phyloP scores from a whole-genome alignment of 2,888 invertebrate genomes.

The Leptinotarsa rubiginosa region DNA sequence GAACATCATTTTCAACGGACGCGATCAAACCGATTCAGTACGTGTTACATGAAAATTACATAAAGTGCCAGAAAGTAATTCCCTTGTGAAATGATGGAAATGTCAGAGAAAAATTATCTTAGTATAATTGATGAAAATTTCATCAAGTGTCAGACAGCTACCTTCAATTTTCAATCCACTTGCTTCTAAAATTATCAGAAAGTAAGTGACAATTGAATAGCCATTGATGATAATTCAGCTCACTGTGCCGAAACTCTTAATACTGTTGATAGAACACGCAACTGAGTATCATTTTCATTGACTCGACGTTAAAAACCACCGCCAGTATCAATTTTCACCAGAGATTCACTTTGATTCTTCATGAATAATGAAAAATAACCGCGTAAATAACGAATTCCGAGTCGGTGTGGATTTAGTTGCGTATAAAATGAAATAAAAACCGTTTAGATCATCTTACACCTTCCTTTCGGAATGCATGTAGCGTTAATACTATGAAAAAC shows the following conservation, averaged over 20 bases:
- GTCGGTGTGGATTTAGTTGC: conserved; percentile 11
- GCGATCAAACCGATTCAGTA: too few relatives aligned
- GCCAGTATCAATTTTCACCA: conserved; percentile 6
- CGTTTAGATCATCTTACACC: conserved; percentile 34
- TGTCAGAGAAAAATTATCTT: too few relatives aligned
- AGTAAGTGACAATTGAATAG: too few relatives aligned
- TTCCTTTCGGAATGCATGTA: conserved; percentile 25
- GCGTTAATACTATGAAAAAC: conserved; percentile 25
- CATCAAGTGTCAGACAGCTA: too few relatives aligned
- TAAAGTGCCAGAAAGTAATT: too few relatives aligned
- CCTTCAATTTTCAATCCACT: too few relatives aligned
- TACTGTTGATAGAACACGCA: not conserved
- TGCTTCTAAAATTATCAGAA: too few relatives aligned
- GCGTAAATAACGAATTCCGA: conserved; percentile 16
- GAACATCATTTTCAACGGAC: too few relatives aligned
- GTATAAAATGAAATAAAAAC: conserved; percentile 30
- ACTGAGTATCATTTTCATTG: not conserved
- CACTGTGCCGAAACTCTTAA: not conserved
- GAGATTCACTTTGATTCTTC: conserved; percentile 17
- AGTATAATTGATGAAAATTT: too few relatives aligned
- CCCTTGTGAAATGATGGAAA: too few relatives aligned
- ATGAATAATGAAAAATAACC: conserved; percentile 19
- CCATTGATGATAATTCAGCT: not conserved
- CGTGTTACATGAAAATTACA: too few relatives aligned
- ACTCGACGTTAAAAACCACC: not conserved